These are phyloP conservation scores for Gallinago nigripennis DNA, from an alignment of 2,797 vertebrate species.

Conservation along the genomic window DNA sequence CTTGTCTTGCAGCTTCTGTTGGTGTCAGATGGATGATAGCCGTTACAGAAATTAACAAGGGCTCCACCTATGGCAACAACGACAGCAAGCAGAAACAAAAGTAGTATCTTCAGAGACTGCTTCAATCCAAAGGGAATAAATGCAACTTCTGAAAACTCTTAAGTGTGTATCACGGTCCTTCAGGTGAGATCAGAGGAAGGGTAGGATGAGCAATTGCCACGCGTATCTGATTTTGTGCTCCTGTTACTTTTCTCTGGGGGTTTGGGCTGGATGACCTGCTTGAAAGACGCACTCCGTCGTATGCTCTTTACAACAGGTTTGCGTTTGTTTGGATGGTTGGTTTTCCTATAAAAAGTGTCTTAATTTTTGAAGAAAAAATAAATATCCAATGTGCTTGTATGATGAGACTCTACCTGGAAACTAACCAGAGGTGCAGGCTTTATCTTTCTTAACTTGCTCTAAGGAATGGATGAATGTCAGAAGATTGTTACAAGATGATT, in stretches of 20 bases:
- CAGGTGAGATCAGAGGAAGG: constrained; percentile 17
- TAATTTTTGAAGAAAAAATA: neutral
- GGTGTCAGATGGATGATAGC: constrained; percentile 95
- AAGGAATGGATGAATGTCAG: neutral
- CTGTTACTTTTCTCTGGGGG: constrained; percentile 16
- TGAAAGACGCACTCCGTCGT: neutral
- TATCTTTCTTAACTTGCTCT: neutral
- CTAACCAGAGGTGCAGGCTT: neutral
- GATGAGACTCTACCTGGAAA: constrained; percentile 6
- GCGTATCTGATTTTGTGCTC: neutral
- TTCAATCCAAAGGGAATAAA: constrained; percentile 61
- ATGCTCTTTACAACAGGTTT: neutral
- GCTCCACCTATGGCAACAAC: constrained; percentile 90
- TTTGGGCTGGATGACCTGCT: neutral
- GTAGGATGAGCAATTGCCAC: neutral
- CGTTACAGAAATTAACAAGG: constrained; percentile 91
- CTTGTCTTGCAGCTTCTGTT: constrained; percentile 81
- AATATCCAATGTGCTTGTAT: neutral
- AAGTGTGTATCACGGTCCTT: constrained; percentile 12
- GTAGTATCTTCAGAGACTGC: constrained; percentile 58
- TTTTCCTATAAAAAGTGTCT: constrained; percentile 14
- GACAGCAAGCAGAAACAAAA: constrained; percentile 77
- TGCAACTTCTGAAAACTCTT: constrained; percentile 48
- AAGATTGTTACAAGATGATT: constrained; percentile 13
- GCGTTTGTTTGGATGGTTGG: constrained; percentile 17